Evolutionary conservation across 2,888 invertebrate species (phyloP), one percentile per base, ranked within the genome.

Genomic region (Aspidiotus rigidus): DNA sequence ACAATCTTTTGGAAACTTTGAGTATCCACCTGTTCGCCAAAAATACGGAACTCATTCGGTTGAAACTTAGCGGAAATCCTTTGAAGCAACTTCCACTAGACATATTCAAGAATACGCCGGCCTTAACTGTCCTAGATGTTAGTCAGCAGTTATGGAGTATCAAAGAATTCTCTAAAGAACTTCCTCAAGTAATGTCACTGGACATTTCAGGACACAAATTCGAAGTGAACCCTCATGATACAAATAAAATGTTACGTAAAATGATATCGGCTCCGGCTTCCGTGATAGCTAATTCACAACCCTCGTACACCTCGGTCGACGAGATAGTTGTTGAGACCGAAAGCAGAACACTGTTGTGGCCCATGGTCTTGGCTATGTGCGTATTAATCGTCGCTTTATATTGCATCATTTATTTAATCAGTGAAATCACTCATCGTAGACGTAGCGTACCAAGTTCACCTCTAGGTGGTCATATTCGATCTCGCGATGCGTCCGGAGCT

Each of bases 21-120:
- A 83, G 86, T 60, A 78, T 80, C 9, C 81, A 84, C 74, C 80
- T 85, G 71, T 89, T 90, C 76, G 81, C 81, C 73, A 83, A 85
- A 72, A 89, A 88, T 73, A 81, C 80, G 39, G 83, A 85, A 72
- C 79, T 90, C 70, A 83, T 79, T 40, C 85, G 82, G 77, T 78
- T 90, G 11, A 86, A 84, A 75, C 81, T 91, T 59, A 85, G 86
- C 73, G 86, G 86, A 13, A 91, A 90, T 78, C 86, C 86, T 1
- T 79, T 90, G 71, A 82, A 82, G 72, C 81, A 82, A 10, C 76
- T 91, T 5, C 84, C 87, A 67, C 83, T 86, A 2, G 82, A 84
- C 70, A 81, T 87, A 3, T 90, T 90, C 77, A 75, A 83, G 70
- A 80, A 83, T 69, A 83, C 86, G 49, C 82, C 82, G 7, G 79